Base-by-base conservation (phyloP, 1,140 invertebrate genomes). In the Homalodisca vitripennis region DNA sequence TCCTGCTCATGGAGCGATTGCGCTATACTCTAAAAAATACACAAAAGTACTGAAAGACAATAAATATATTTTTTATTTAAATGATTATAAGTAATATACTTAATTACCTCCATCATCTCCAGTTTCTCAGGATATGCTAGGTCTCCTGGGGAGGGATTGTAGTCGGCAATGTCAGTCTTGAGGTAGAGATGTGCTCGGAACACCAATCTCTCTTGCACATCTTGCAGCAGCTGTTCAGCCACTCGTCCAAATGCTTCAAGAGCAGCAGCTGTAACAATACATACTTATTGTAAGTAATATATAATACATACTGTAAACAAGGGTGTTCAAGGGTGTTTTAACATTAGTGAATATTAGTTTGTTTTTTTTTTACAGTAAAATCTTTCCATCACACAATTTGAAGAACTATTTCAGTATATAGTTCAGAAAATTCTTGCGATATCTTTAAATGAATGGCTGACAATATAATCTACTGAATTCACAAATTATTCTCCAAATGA, bases 111-210 rank as follows among this genome's bases (percentile, higher is more conserved):
- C 95, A 99, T 99, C 92, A 98, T 98, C 78, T 95, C 88, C 22
- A 99, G 81, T 80, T 98, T 98, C 75, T 98, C 93, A 0, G 98
- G 98, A 83, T 99, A 99, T 0, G 95, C 95, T 51, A 99, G 82
- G 82, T 99, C 98, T 0, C 97, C 97, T 17, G 92, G 86, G 17
- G 94, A 95, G 12, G 97, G 93, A 71, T 90, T 88, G 78, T 94
- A 96, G 69, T 89, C 87, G 27, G 92, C 80, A 73, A 99, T 95
- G 80, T 99, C 97, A 1, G 91, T 89, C 67, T 92, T 88, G 53
- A 99, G 87, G 79, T 98, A 99, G 65, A 98, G 88, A 82, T 98
- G 93, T 1, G 95, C 93, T 57, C 97, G 84, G 78, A 98, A 99
- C 10, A 99, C 97, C 12, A 99, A 85, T 72, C 98, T 82, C 78